These are phyloP conservation scores for Leiothrix lutea DNA, from an alignment of 2,113 vertebrate species.

Conservation along the genomic window DNA sequence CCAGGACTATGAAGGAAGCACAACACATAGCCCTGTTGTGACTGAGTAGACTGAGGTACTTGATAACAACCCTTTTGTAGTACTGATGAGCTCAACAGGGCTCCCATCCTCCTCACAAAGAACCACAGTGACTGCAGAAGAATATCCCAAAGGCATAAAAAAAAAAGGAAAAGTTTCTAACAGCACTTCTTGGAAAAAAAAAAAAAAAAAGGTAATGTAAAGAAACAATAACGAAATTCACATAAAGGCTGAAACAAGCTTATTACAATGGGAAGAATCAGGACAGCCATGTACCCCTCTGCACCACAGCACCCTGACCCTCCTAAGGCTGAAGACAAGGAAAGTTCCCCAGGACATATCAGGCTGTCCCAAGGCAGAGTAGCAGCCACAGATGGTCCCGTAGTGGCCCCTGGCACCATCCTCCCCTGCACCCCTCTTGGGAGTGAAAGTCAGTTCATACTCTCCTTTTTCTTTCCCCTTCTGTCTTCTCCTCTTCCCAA, in stretches of 20 bases:
- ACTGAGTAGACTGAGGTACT: rapidly evolving
- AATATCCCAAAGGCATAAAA: not conserved
- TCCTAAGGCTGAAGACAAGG: not conserved
- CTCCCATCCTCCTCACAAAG: not conserved
- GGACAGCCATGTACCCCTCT: not conserved
- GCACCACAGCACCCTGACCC: not conserved
- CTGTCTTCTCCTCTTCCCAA: not conserved
- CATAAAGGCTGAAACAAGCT: not conserved
- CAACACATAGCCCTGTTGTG: not conserved
- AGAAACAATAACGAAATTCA: not conserved
- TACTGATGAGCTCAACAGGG: not conserved
- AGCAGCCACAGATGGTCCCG: rapidly evolving
- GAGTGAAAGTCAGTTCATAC: not conserved
- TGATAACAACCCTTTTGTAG: not conserved
- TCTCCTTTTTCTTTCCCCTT: not conserved
- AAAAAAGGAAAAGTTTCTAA: not conserved
- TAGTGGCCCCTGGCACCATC: not conserved
- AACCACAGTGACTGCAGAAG: not conserved
- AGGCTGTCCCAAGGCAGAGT: not conserved
- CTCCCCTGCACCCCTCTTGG: not conserved
- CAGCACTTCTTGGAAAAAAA: rapidly evolving
- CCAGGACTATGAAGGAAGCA: not conserved
- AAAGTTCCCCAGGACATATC: not conserved
- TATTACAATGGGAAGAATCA: not conserved
- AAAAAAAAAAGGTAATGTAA: not conserved